Conservation (phyloP, 2,888 invertebrate species). For the Apamea sordens region DNA sequence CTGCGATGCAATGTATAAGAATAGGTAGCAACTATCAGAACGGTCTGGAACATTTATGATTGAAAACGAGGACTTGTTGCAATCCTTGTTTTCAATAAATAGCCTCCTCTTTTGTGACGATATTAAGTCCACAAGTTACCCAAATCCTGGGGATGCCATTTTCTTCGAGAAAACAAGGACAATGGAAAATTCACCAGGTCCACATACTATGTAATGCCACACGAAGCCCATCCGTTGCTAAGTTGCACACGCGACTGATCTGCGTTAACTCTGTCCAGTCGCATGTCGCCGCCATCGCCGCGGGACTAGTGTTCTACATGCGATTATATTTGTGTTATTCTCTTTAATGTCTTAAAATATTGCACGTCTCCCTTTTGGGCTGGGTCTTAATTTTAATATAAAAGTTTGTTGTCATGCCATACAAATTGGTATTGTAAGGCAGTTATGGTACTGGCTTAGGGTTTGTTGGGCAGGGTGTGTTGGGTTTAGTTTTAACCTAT, state of each 20-base stretch:
- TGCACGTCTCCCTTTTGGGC: constrained; percentile 38
- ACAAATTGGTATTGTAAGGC: background rate
- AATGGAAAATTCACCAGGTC: constrained; percentile 8
- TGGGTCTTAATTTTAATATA: constrained; percentile 6
- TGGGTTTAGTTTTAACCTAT: background rate
- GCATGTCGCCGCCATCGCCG: constrained; percentile 62
- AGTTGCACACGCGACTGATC: constrained; percentile 64
- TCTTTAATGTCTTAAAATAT: constrained; percentile 46
- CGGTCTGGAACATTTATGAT: background rate
- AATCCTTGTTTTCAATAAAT: background rate
- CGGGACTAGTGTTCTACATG: constrained; percentile 63
- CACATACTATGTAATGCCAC: background rate
- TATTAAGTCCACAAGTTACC: background rate
- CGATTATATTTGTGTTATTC: constrained; percentile 61
- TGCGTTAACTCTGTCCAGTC: constrained; percentile 46
- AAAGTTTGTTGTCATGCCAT: background rate
- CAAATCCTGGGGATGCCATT: background rate
- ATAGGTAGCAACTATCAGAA: background rate
- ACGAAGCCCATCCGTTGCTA: constrained; percentile 31
- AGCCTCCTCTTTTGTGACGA: background rate
- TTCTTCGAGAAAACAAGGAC: background rate
- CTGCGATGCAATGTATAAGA: background rate
- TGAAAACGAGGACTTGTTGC: background rate
- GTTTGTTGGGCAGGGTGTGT: background rate
- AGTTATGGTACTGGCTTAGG: background rate